Evolutionary conservation across 2,888 invertebrate species (phyloP), one percentile per base, ranked within the genome.

Genomic region (Drosophila rellima): DNA sequence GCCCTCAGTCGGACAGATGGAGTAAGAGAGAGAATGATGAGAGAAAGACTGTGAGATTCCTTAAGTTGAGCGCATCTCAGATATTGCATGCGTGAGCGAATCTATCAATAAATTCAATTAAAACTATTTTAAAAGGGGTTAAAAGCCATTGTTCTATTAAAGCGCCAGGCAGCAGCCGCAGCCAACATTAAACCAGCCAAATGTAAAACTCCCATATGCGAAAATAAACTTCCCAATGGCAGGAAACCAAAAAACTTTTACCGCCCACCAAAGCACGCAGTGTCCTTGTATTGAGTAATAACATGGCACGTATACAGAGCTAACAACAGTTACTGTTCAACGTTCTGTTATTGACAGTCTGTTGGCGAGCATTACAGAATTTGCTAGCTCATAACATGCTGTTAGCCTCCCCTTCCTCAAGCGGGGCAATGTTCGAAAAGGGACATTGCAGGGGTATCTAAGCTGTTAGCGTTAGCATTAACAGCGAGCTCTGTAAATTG

Each of bases 391-490:
- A 10, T 47, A 70, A 54, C 82, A 70, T 52, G n/a, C 59, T 74
- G 83, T 70, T 60, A 63, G 29, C n/a, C n/a, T 15, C 29, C 47
- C 69, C 80, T 78, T 26, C 68, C 63, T 10, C 33, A 15, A 45
- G 66, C 54, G 81, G 83, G 81, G 81, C 51, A 66, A 52, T 64
- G 45, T 83, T 81, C 81, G 81, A 81, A 83, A 68, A 80, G 62
- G 65, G 69, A 63, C 42, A 57, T 42, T 56, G 42, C 45, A 66
- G 80, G 82, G 80, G 67, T 17, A 47, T n/a, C 26, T 37, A 40
- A 1, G 7, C 67, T 82, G 80, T 62, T 66, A 50, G 33, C 39
- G 1, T 26, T 47, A 59, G 57, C 50, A 59, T 44, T 67, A 67
- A 61, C 70, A 74, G 70, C 1, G 1, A 7, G 5, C 6, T 7